Evolutionary conservation across 2,797 vertebrate genomes (phyloP), one percentile per base, ranked within the genome.

Genomic region (Gymnoscopelus braueri): DNA sequence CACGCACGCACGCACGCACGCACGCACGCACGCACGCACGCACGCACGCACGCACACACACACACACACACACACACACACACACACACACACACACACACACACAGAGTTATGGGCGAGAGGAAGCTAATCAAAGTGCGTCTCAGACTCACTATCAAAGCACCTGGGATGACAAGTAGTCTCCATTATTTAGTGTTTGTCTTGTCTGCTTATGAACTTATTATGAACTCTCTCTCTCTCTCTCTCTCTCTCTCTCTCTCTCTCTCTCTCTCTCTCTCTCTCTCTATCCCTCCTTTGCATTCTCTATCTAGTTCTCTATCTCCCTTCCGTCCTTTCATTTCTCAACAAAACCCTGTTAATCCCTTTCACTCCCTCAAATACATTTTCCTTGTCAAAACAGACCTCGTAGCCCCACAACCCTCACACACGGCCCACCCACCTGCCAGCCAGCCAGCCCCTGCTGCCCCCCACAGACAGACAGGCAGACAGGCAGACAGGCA

Each of bases 171-270:
- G 29, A 60, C 50, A 4, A 19, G 19, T 19, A 8, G 3, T 61
- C 58, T 71, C 63, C 23, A 48, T n/a, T 63, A 48, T 61, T 65
- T 68, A 29, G 62, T 60, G 63, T 52, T 62, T 47, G 58, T 56
- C 71, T 56, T 68, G 35, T 47, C 32, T 71, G 50, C 63, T 78
- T 55, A 55, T 53, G 51, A 67, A 19, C 60, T 69, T 59, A 39
- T 62, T 32, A 13, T 51, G 61, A 72, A 29, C 50, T n/a, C 39
- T 35, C 3, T 12, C 50, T 29, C 49, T 0, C 5, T 3, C 3
- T 0, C 19, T 55, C 12, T 67, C 47, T 56, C 26, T 59, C n/a
- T 44, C 32, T 2, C 5, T 58, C 57, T 65, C 10, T 14, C 29
- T 12, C 35, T 29, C 23, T 63, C n/a, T 0, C 19, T 55, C 12